These are phyloP conservation scores for Tridacna gigas DNA, from an alignment of 2,888 invertebrate species.

Conservation along the genomic window DNA sequence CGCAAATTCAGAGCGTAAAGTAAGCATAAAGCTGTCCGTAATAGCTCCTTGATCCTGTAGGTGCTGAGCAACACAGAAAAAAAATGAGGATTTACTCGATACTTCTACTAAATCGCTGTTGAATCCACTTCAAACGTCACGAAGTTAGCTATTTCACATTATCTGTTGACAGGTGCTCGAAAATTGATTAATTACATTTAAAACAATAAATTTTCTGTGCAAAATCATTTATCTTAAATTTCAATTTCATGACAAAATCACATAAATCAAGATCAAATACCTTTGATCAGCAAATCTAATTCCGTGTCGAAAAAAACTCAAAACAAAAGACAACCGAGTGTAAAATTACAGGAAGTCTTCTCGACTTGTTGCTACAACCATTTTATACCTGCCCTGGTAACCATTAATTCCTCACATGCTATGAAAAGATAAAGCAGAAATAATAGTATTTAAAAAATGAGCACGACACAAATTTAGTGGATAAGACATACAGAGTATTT, in stretches of 20 bases:
- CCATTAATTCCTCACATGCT: neutral
- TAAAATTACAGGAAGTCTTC: slow-evolving; percentile 19
- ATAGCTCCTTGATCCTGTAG: too few relatives aligned
- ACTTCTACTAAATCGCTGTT: too few relatives aligned
- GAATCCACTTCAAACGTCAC: too few relatives aligned
- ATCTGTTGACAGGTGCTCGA: neutral
- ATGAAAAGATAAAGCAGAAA: neutral
- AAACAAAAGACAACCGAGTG: neutral
- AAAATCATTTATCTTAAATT: neutral
- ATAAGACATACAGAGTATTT: too few relatives aligned
- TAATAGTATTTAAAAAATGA: neutral
- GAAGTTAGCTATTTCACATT: too few relatives aligned
- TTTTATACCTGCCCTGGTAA: slow-evolving; percentile 47
- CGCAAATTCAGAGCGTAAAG: too few relatives aligned
- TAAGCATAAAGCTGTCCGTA: too few relatives aligned
- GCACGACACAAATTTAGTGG: neutral
- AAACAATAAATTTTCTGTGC: neutral
- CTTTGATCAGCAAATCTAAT: neutral
- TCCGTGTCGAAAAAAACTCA: slow-evolving; percentile 3
- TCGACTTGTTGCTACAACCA: slow-evolving; percentile 59
- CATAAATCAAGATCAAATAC: neutral
- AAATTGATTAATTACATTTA: neutral
- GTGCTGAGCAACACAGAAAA: too few relatives aligned
- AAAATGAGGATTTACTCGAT: too few relatives aligned
- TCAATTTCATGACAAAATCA: neutral